Evolutionary conservation across 2,113 vertebrate species (phyloP).

Genomic region (Albula glossodonta): DNA sequence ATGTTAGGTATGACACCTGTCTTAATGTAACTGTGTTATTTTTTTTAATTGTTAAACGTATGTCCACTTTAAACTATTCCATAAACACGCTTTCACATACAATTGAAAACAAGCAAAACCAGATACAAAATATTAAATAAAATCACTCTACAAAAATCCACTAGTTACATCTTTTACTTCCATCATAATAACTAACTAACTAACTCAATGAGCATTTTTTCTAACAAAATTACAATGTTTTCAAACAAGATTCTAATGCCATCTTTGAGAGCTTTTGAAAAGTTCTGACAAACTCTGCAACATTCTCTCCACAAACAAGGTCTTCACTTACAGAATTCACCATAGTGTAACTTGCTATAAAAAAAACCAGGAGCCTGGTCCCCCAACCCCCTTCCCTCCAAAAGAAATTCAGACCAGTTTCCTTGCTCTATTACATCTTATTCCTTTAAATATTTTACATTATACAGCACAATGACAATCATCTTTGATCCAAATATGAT

Average conservation of each 20-base stretch:
- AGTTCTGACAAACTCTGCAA: neutral
- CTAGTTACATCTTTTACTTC: neutral
- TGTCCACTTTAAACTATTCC: no score
- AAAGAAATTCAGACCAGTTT: neutral
- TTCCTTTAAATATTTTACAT: neutral
- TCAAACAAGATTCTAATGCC: neutral
- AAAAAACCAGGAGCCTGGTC: neutral
- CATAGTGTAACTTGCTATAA: neutral
- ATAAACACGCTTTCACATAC: no score
- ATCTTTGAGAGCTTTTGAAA: neutral
- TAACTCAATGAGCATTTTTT: neutral
- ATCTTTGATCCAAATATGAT: neutral
- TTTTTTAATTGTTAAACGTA: no score
- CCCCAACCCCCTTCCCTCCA: neutral
- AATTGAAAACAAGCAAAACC: no score
- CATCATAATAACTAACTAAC: neutral
- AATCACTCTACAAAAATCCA: neutral
- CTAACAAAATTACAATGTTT: neutral
- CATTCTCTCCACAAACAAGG: neutral
- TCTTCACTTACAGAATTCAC: neutral
- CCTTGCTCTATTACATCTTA: no score
- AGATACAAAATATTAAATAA: neutral
- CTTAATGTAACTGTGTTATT: no score
- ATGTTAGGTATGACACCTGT: no score
- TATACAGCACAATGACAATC: neutral